Evolutionary conservation across 2,888 invertebrate genomes (phyloP), one percentile per base, ranked within the genome.

Genomic region (Aphidius colemani): DNA sequence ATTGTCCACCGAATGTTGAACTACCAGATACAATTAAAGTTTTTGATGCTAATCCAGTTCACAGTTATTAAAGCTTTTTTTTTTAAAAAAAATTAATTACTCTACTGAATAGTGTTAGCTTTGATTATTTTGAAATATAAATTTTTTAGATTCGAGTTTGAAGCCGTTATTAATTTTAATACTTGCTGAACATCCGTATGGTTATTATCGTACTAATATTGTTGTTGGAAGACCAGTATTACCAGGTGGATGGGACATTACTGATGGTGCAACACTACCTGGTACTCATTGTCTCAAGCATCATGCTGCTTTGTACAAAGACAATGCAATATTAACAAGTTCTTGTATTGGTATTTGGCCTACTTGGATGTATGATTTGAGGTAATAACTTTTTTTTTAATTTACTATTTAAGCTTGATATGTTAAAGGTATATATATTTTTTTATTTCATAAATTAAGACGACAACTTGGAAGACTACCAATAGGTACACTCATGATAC

Each of bases 261-360:
- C 85, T 74, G 18, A 71, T 84, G 68, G 81, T 76, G 63, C 78
- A 77, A 71, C 80, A 70, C 48, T 85, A 78, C 74, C 76, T 39
- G 78, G 77, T 41, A 84, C 85, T 10, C 86, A 86, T 72, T 92
- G 92, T 73, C 83, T 91, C 43, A 88, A 90, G 73, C 90, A 88
- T 61, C 91, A 90, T 87, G 87, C 89, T 11, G 89, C 88, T 10
- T 88, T 90, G n/a, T 86, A 85, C 53, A 87, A 86, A 57, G 85
- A 87, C 69, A 81, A 79, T n/a, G 84, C 84, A 18, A 86, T 90
- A 66, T 81, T 88, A 43, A 85, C 89, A 51, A 86, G 86, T 59
- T 88, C 90, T 72, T 94, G 94, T 75, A 82, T 95, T 39, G 89
- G 89, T 77, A 91, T 93, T 67, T 89, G 91, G 77, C 94, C 94